Evolutionary conservation across 2,797 vertebrate species (phyloP), one percentile per base, ranked within the genome.

Genomic region (Telmatherina bonti): DNA sequence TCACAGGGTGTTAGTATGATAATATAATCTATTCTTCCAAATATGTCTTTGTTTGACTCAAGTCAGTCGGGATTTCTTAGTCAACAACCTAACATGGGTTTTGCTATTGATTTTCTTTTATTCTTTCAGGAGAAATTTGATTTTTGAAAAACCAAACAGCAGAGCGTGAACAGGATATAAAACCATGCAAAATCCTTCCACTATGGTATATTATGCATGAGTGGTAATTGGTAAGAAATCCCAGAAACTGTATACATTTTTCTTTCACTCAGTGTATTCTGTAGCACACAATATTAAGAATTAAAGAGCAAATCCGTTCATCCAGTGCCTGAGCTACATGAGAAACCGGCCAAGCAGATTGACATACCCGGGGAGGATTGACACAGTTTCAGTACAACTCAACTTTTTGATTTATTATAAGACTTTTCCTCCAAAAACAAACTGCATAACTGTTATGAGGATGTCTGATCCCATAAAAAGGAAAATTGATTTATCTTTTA

Each of bases 1-100:
- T 33, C n/a, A 43, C 62, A 67, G 45, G 53, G 27, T 69, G 62
- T 82, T 43, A 26, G 72, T 26, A 13, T 43, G 11, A 72, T 67
- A 51, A 38, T 31, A 67, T 47, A 22, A 18, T 63, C 70, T 49
- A 3, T 8, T 51, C 47, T 59, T 59, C 31, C 22, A 27, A 29
- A n/a, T 2, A 31, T 36, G 55, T 55, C 75, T 78, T 47, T 36
- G 55, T 55, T 78, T 75, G 38, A 36, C 51, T 29, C n/a, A 31
- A 47, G 9, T 30, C 45, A 38, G n/a, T 30, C 30, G 1, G 20
- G 22, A 53, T 8, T 26, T 70, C 51, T 38, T 3, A 26, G 35
- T 72, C 45, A 52, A 18, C 35, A 20, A 55, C 24, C 24, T 24
- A 12, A 22, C n/a, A 20, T 20, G 59, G n/a, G 51, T 26, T 31